Conservation (phyloP, 1,140 invertebrate species). For the Metaphire vulgaris region DNA sequence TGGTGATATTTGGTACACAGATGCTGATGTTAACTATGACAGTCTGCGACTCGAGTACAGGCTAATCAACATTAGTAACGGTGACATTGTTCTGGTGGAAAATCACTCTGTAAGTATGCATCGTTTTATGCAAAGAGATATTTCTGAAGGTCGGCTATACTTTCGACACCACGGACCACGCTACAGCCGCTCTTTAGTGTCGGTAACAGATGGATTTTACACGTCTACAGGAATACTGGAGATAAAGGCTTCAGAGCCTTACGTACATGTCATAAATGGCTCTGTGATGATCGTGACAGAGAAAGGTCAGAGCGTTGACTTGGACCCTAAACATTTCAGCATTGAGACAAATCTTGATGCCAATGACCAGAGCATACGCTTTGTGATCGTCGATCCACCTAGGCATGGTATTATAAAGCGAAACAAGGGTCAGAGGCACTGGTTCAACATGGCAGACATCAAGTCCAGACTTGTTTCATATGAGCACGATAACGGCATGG, state of each 20-base stretch:
- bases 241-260: constrained; percentile 54
- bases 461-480: constrained; percentile 35
- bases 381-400: constrained; percentile 35
- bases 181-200: constrained; percentile 66
- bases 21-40: constrained; percentile 75
- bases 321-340: constrained; percentile 50
- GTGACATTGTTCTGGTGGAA: constrained; percentile 53
- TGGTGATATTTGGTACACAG: constrained; percentile 69
- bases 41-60: constrained; percentile 72
- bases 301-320: constrained; percentile 40
- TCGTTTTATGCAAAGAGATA: constrained; percentile 67
- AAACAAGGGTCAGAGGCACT: constrained; percentile 28
- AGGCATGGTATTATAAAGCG: constrained; percentile 36
- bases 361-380: constrained; percentile 32
- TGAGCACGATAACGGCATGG: constrained; percentile 35
- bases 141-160: constrained; percentile 68
- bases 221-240: constrained; percentile 52
- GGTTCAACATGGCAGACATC: constrained; percentile 38
- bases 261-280: constrained; percentile 48
- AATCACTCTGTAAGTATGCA: constrained; percentile 47
- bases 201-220: constrained; percentile 63
- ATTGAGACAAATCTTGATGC: constrained; percentile 70
- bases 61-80: constrained; percentile 68
- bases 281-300: constrained; percentile 53
- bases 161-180: constrained; percentile 75